A percentile compares a stretch with the other conserved stretches of the same genome.
Evolutionary conservation across 2,888 invertebrate genomes (phyloP).

Genomic region (Diaprepes abbreviatus): DNA sequence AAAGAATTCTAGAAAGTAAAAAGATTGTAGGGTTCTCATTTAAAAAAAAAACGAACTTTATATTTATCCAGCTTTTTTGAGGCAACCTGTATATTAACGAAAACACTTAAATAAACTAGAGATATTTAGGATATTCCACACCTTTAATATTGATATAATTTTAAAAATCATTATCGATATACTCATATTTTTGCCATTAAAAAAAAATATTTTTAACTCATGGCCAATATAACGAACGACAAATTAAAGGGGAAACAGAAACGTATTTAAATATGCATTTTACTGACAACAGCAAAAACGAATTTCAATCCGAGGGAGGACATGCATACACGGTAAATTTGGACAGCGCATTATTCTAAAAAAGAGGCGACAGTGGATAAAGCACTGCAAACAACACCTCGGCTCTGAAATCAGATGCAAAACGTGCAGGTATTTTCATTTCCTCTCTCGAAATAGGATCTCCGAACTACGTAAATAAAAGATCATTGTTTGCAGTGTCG

Average conservation of each 20-base stretch:
- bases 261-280: constrained; percentile 17
- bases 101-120: no score
- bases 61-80: no score
- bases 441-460: constrained; percentile 46
- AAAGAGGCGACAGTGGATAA: constrained; percentile 14
- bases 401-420: constrained; percentile 42
- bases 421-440: constrained; percentile 48
- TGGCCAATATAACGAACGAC: neutral
- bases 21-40: no score
- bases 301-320: constrained; percentile 3
- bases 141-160: no score
- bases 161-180: no score
- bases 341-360: constrained; percentile 20
- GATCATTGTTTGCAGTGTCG: constrained; percentile 47
- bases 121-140: no score
- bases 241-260: neutral
- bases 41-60: no score
- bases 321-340: constrained; percentile 10
- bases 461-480: constrained; percentile 45
- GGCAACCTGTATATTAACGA: no score
- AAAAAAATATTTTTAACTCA: no score
- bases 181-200: no score
- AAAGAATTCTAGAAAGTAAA: no score
- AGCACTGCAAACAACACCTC: constrained; percentile 37
- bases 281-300: neutral